Percentiles rank a stretch among this genome's conserved stretches.
phyloP scores from a whole-genome alignment of 2,797 vertebrate genomes.

The Rhabdophis nuchalis region DNA sequence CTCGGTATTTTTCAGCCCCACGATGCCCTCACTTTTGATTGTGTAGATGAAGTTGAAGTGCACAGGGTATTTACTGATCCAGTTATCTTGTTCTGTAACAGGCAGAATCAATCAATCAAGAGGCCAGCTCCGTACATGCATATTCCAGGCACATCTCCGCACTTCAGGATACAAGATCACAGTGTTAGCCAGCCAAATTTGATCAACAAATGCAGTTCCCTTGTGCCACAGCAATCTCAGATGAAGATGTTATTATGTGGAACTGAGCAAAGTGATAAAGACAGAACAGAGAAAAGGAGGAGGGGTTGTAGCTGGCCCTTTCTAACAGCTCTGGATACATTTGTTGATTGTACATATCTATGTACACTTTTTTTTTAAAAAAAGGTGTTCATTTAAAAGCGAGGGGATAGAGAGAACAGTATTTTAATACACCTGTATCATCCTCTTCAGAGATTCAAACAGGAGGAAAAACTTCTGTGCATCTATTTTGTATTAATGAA shows the following conservation, averaged over 20 bases:
- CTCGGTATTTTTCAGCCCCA: constrained; percentile 70
- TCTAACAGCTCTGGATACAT: constrained; percentile 68
- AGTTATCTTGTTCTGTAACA: constrained; percentile 96
- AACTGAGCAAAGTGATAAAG: constrained; percentile 90
- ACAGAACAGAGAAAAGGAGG: constrained; percentile 70
- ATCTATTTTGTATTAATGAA: constrained; percentile 33
- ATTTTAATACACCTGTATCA: constrained; percentile 47
- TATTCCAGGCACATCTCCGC: constrained; percentile 82
- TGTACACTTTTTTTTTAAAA: constrained; percentile 56
- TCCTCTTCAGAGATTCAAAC: constrained; percentile 37
- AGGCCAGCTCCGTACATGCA: constrained; percentile 73
- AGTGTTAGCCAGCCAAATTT: constrained; percentile 90
- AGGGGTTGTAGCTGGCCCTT: constrained; percentile 74
- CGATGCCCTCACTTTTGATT: constrained; percentile 77
- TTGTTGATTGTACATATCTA: not conserved
- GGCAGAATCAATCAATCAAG: constrained; percentile 95
- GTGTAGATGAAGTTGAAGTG: constrained; percentile 78
- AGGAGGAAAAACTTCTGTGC: constrained; percentile 3
- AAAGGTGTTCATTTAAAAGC: constrained; percentile 52
- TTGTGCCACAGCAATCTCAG: constrained; percentile 88
- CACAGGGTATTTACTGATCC: constrained; percentile 90
- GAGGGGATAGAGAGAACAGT: not conserved
- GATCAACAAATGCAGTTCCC: constrained; percentile 94
- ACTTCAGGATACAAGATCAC: constrained; percentile 84
- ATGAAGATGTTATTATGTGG: constrained; percentile 96